These are phyloP conservation scores for Calephelis nemesis DNA, from an alignment of 1,140 invertebrate species.

Conservation along the genomic window DNA sequence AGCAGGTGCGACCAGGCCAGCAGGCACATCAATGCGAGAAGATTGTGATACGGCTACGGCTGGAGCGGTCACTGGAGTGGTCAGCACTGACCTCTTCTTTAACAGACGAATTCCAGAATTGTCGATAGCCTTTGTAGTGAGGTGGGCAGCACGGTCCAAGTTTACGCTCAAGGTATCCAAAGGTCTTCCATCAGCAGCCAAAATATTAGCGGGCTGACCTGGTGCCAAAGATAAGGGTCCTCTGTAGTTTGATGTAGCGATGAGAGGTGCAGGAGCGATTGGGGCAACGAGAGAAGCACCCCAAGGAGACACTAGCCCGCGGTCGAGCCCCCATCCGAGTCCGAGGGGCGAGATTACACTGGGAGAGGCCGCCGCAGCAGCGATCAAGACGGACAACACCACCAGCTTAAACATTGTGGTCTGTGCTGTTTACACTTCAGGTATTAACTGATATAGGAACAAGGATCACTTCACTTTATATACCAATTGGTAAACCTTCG, in stretches of 20 bases:
- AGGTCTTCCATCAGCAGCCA: constrained; percentile 67
- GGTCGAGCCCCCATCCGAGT: constrained; percentile 33
- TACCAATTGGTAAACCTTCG: constrained; percentile 56
- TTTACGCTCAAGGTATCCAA: constrained; percentile 73
- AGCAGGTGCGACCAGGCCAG: constrained; percentile 30
- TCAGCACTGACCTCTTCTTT: constrained; percentile 55
- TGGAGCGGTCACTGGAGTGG: constrained; percentile 33
- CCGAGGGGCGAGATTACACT: constrained; percentile 42
- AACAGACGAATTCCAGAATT: constrained; percentile 46
- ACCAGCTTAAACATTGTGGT: constrained; percentile 81
- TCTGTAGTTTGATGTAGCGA: constrained; percentile 48
- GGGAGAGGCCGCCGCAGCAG: constrained; percentile 60
- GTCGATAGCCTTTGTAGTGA: constrained; percentile 60
- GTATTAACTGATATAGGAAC: constrained; percentile 50
- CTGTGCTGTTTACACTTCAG: constrained; percentile 59
- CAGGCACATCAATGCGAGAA: constrained; percentile 29
- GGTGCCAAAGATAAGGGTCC: constrained; percentile 60
- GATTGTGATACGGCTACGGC: constrained; percentile 31
- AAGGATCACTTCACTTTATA: constrained; percentile 49
- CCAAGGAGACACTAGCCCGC: constrained; percentile 22
- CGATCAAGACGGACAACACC: constrained; percentile 79
- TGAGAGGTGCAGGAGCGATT: constrained; percentile 29
- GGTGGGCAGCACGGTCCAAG: constrained; percentile 70
- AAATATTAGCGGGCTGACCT: constrained; percentile 65
- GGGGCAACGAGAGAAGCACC: constrained; percentile 35